Evolutionary conservation across 37 sponge, comb jelly and placozoan genomes (phyloP).

Genomic region (Bolinopsis microptera): DNA sequence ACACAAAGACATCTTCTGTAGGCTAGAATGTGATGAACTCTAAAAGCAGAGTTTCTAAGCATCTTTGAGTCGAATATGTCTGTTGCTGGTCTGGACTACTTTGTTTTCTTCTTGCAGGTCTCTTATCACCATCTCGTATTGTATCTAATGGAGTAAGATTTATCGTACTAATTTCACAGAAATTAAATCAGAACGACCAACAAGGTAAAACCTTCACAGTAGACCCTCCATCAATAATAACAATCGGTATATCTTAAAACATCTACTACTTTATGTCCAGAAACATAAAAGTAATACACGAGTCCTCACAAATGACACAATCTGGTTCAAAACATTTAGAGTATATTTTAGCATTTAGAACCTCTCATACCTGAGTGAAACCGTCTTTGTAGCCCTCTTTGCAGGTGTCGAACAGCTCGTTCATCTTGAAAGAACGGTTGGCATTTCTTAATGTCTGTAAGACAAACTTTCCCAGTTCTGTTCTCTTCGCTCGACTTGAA

Average conservation of each 20-base stretch:
- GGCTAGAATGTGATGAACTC: no score
- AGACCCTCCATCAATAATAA: background rate
- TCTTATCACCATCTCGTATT: slow-evolving; percentile 52
- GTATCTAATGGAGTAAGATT: background rate
- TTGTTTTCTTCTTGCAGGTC: slow-evolving; percentile 33
- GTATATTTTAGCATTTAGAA: no score
- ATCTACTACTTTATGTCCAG: no score
- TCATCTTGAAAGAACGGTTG: background rate
- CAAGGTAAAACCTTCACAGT: no score
- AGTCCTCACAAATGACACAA: no score
- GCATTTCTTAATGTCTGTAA: slow-evolving; percentile 7
- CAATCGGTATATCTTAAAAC: background rate
- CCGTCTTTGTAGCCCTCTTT: slow-evolving; percentile 50
- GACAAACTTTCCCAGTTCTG: slow-evolving; percentile 72
- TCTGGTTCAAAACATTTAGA: no score
- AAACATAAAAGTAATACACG: no score
- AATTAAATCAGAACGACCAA: no score
- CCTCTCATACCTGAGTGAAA: slow-evolving; percentile 47
- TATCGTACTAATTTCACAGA: no score
- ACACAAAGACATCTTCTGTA: no score
- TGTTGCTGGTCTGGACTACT: slow-evolving; percentile 49
- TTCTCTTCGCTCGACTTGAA: slow-evolving; percentile 68
- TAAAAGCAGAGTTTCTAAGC: no score
- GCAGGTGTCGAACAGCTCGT: slow-evolving; percentile 36
- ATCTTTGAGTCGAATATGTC: slow-evolving; percentile 48